Evolutionary conservation across 2,797 vertebrate species (phyloP).

Genomic region (Sorex maritimensis): DNA sequence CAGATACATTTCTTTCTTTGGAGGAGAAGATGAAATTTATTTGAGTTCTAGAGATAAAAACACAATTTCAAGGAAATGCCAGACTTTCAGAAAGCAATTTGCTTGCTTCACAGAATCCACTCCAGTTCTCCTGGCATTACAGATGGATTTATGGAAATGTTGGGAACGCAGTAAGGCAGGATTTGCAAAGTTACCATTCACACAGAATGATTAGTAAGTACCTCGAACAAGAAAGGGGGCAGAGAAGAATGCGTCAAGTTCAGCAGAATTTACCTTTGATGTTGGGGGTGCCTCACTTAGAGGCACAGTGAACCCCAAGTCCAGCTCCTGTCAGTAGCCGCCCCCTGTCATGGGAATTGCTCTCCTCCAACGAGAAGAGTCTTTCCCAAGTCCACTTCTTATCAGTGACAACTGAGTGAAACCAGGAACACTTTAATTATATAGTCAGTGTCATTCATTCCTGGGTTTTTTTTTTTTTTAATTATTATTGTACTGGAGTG

Average conservation of each 20-base stretch:
- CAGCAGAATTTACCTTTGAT: background rate
- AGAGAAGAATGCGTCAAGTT: background rate
- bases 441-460: background rate
- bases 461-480: background rate
- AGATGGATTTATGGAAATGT: background rate
- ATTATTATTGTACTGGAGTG: too few relatives aligned
- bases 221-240: background rate
- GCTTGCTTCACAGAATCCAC: background rate
- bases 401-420: background rate
- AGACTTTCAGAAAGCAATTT: background rate
- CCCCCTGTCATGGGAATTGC: accelerated
- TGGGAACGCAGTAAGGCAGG: background rate
- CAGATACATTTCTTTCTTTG: background rate
- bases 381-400: background rate
- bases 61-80: conserved; percentile 20
- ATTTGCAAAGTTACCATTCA: background rate
- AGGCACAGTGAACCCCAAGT: too few relatives aligned
- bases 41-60: conserved; percentile 45
- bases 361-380: background rate
- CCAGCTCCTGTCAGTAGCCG: background rate
- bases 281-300: background rate
- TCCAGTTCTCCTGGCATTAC: background rate
- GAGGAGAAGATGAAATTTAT: conserved; percentile 5
- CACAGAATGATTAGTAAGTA: background rate
- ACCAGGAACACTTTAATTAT: background rate